Base-by-base conservation (phyloP, 2,113 vertebrate species). In the Clarias macrocephalus region DNA sequence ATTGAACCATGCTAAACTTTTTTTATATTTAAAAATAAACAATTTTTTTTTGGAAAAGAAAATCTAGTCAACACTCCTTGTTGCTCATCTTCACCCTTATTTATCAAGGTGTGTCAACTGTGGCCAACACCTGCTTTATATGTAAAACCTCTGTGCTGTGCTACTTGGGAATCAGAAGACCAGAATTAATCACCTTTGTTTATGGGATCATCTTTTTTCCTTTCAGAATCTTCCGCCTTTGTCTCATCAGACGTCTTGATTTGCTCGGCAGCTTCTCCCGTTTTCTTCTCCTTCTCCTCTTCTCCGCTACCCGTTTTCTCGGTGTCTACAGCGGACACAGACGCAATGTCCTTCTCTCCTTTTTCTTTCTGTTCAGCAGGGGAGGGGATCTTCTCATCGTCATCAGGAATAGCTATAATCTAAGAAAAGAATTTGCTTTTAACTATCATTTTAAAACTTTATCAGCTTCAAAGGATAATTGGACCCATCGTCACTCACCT, bases 271-370 rank as follows among this genome's bases (percentile, higher is more conserved):
- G 85, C 94, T 93, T 91, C 86, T 37, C 62, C 86, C 8, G 87
- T 81, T 79, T 92, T 91, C 0, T 89, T 89, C 16, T 85, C 88
- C 1, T 86, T 85, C 59, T 93, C 91, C 65, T 75, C 91, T 0
- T 94, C 93, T 1, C 95, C 97, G 37, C 95, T 96, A 86, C 96
- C 96, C 1, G 94, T 89, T 86, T 96, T 96, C 80, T 96, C 97
- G 88, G 92, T 96, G 94, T 94, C 94, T 77, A 91, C 91, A 0
- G 91, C 86, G 84, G 93, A 91, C 15, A 91, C 92, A 0, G 89
- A 87, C 23, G 89, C 90, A 72, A 91, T 91, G 33, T 91, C 89
- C 65, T 92, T 70, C 85, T 88, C 85, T 92, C 91, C 91, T 91
- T 97, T 95, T 68, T 95, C 91, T 81, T 92, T 93, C 76, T 97